These are phyloP conservation scores for Eurytoma adleriae DNA, from an alignment of 2,888 invertebrate genomes.

Conservation along the genomic window DNA sequence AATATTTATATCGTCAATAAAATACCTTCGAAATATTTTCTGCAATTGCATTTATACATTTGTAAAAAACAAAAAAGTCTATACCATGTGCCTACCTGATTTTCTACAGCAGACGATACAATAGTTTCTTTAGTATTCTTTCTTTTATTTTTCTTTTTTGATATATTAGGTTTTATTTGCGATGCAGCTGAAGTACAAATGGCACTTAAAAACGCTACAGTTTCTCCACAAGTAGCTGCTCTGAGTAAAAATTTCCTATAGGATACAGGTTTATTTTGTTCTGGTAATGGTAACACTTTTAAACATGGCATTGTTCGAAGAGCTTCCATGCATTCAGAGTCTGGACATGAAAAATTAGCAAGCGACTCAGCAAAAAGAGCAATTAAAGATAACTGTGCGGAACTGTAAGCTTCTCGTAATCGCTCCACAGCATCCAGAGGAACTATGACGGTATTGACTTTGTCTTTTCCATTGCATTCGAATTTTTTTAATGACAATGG, in stretches of 20 bases:
- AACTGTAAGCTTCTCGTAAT: constrained; percentile 70
- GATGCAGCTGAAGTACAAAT: constrained; percentile 68
- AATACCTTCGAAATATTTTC: not conserved
- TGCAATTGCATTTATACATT: not conserved
- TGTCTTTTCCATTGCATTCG: constrained; percentile 61
- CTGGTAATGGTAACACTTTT: constrained; percentile 65
- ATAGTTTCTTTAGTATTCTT: constrained; percentile 67
- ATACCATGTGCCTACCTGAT: constrained; percentile 64
- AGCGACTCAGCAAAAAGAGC: constrained; percentile 69
- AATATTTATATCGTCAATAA: not conserved
- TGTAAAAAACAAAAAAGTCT: no score
- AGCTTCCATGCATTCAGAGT: constrained; percentile 67
- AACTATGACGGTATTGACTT: constrained; percentile 69
- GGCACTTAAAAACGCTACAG: constrained; percentile 69
- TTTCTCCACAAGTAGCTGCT: constrained; percentile 73
- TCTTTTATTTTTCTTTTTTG: constrained; percentile 70
- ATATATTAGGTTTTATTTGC: constrained; percentile 63
- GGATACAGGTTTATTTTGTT: constrained; percentile 65
- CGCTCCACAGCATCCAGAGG: constrained; percentile 72
- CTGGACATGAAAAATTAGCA: constrained; percentile 64
- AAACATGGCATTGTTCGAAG: constrained; percentile 65
- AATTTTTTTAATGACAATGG: constrained; percentile 67
- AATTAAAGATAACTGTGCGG: constrained; percentile 69
- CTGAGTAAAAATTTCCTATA: constrained; percentile 70
- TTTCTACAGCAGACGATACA: constrained; percentile 62